Percentiles rank a stretch among this genome's conserved stretches.
phyloP scores from a whole-genome alignment of 2,113 vertebrate genomes.

The Vimba vimba region DNA sequence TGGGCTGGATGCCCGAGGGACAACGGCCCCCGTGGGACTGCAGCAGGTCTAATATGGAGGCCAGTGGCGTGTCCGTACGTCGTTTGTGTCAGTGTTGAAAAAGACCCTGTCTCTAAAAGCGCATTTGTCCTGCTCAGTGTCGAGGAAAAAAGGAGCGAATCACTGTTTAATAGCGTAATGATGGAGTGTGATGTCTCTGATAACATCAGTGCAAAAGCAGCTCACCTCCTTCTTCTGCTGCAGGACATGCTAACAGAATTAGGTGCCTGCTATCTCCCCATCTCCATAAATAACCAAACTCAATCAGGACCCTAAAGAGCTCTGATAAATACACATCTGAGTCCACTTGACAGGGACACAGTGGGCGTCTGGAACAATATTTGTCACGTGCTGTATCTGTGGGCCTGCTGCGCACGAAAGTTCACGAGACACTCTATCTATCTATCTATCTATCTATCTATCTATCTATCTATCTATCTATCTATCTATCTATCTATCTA shows the following conservation, averaged over 20 bases:
- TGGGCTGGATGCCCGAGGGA: conserved; percentile 43
- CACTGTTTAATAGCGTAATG: conserved; percentile 54
- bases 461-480: no score
- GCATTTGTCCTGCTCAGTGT: conserved; percentile 53
- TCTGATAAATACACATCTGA: conserved; percentile 53
- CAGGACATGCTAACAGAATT: conserved; percentile 56
- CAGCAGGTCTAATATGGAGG: conserved; percentile 49
- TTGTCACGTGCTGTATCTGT: conserved; percentile 34
- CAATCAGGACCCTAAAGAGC: conserved; percentile 50
- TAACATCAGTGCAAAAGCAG: conserved; percentile 50
- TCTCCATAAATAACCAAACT: conserved; percentile 61
- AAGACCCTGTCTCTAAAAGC: conserved; percentile 54
- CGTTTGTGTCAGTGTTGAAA: conserved; percentile 58
- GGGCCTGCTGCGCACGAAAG: conserved; percentile 4
- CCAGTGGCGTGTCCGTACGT: conserved; percentile 41
- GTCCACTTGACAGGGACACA: conserved; percentile 50
- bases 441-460: no score
- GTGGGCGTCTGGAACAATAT: conserved; percentile 28
- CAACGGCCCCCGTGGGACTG: conserved; percentile 26
- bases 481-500: no score
- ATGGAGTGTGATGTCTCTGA: conserved; percentile 53
- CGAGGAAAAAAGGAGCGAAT: conserved; percentile 54
- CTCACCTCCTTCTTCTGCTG: conserved; percentile 43
- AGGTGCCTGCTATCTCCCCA: conserved; percentile 48
- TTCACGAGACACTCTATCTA: conserved; percentile 44